Evolutionary conservation across 2,797 vertebrate species (phyloP).

Genomic region (Avahi laniger): DNA sequence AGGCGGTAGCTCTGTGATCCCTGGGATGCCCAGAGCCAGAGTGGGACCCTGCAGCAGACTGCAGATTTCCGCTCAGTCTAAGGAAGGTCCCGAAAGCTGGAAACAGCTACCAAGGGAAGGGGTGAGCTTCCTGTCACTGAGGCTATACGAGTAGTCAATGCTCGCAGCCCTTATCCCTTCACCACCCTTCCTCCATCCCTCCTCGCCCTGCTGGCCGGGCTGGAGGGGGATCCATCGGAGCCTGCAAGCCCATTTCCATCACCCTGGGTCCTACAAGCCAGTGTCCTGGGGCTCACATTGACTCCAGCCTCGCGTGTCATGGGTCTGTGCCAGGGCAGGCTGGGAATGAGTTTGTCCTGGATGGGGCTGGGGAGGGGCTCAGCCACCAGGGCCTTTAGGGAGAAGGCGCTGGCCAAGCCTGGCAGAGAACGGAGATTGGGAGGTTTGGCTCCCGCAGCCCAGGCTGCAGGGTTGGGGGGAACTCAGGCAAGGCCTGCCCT

Average conservation of each 20-base stretch:
- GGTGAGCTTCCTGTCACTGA: background rate
- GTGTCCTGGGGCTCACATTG: background rate
- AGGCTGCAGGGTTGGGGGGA: rapidly evolving
- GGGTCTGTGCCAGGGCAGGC: background rate
- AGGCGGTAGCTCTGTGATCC: background rate
- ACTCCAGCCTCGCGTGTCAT: background rate
- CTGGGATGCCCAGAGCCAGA: rapidly evolving
- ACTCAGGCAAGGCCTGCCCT: rapidly evolving
- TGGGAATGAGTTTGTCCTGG: background rate
- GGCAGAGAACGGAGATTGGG: rapidly evolving
- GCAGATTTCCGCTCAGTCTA: background rate
- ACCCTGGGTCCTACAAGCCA: no score
- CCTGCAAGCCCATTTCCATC: rapidly evolving
- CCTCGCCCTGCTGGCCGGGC: background rate
- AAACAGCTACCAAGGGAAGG: rapidly evolving
- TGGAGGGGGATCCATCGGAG: background rate
- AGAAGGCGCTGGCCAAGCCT: rapidly evolving
- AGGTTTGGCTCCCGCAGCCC: rapidly evolving
- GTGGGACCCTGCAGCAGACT: no score
- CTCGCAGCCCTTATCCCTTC: no score
- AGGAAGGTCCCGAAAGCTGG: no score
- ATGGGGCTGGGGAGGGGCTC: rapidly evolving
- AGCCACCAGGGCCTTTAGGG: background rate
- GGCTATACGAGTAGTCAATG: background rate
- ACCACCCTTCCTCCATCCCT: background rate